Percentiles rank a stretch among this genome's conserved stretches.
Conservation (phyloP, 64 coral and sea anemone species). For the Pocillopora verrucosa region DNA sequence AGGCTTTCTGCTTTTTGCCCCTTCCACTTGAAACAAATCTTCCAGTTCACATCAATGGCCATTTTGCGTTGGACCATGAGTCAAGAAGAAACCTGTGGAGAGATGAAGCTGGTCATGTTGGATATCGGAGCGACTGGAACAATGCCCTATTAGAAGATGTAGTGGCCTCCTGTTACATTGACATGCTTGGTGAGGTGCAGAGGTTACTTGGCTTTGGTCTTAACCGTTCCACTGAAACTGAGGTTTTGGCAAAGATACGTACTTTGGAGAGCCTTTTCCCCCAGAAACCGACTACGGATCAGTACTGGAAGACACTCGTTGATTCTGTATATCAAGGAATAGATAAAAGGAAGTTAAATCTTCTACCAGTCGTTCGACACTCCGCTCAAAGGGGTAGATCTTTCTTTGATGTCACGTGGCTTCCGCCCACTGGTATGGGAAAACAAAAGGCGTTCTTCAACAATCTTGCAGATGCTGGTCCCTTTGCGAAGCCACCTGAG, state of each 20-base stretch:
- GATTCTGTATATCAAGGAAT: conserved; percentile 57
- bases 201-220: conserved; percentile 20
- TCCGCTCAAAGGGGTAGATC: background rate
- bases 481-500: background rate
- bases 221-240: background rate
- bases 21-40: conserved; percentile 58
- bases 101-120: conserved; percentile 3
- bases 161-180: conserved; percentile 63
- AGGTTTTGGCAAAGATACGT: background rate
- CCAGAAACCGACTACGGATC: background rate
- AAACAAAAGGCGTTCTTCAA: conserved; percentile 41
- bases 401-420: conserved; percentile 21
- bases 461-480: background rate
- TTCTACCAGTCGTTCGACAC: conserved; percentile 32
- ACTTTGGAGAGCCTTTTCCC: conserved; percentile 51
- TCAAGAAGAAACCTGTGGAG: conserved; percentile 62
- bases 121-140: conserved; percentile 63
- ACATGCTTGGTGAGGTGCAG: conserved; percentile 39
- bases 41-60: conserved; percentile 89
- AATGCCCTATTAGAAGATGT: conserved; percentile 24
- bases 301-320: conserved; percentile 43
- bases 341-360: background rate
- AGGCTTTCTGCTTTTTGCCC: conserved; percentile 81
- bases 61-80: conserved; percentile 93
- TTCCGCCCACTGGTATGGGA: conserved; percentile 32